These are phyloP conservation scores for Elanus axillaris DNA, from an alignment of 2,113 vertebrate genomes.

Conservation along the genomic window DNA sequence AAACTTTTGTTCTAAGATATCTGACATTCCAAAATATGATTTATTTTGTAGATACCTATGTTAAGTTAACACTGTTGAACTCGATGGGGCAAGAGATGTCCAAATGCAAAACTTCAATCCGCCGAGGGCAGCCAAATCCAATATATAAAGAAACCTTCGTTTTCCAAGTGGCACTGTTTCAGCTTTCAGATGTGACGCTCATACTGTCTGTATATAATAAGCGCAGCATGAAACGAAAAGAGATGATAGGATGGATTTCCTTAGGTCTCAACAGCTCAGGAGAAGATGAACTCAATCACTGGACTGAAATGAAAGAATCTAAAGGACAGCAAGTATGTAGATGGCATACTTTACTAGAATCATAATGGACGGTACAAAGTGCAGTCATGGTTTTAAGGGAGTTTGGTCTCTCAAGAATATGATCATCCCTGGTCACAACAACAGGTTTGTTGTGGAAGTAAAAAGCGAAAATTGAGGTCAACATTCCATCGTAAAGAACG, in stretches of 20 bases:
- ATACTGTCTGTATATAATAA: conserved; percentile 97
- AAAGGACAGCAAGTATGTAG: conserved; percentile 96
- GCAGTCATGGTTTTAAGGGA: neutral
- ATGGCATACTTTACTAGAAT: conserved; percentile 93
- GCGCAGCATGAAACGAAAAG: conserved; percentile 97
- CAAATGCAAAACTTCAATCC: conserved; percentile 96
- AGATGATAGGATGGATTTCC: conserved; percentile 99
- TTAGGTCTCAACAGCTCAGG: conserved; percentile 97
- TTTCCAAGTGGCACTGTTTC: conserved; percentile 97
- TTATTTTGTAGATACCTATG: conserved; percentile 87
- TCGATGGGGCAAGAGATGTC: conserved; percentile 99
- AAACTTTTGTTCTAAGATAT: neutral
- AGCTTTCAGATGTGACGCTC: conserved; percentile 96
- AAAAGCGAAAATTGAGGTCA: neutral
- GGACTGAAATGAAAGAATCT: conserved; percentile 97
- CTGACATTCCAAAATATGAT: conserved; percentile 20
- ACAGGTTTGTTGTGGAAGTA: conserved; percentile 29
- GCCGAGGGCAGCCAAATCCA: conserved; percentile 94
- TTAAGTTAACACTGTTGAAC: conserved; percentile 95
- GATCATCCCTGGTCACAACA: neutral
- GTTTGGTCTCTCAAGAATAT: neutral
- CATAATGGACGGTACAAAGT: conserved; percentile 60
- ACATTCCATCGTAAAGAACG: conserved; percentile 49
- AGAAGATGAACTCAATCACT: conserved; percentile 94
- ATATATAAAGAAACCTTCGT: conserved; percentile 97